A percentile compares a stretch with the other conserved stretches of the same genome.
Evolutionary conservation across 1,140 invertebrate species (phyloP).

Genomic region (Aphidius gifuensis): DNA sequence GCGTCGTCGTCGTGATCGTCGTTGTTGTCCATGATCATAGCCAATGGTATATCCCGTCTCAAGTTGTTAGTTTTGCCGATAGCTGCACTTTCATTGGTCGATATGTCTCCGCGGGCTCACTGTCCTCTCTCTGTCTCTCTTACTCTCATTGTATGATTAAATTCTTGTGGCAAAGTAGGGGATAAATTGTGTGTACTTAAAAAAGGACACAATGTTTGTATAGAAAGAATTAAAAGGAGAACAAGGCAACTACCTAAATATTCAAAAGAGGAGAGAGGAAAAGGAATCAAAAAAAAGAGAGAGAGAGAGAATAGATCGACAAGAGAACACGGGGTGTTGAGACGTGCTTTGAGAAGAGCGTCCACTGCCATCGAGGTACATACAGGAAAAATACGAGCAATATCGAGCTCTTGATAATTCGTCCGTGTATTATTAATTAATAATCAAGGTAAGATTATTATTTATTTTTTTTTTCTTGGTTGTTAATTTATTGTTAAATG

Average conservation of each 20-base stretch:
- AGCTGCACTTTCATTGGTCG: slow-evolving; percentile 23
- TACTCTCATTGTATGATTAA: slow-evolving; percentile 13
- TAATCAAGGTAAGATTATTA: slow-evolving; percentile 23
- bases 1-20: slow-evolving; percentile 8
- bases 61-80: slow-evolving; percentile 20
- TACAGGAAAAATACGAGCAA: slow-evolving; percentile 18
- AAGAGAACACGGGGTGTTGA: not conserved
- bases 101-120: slow-evolving; percentile 26
- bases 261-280: slow-evolving; percentile 12
- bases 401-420: slow-evolving; percentile 20
- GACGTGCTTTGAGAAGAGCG: slow-evolving; percentile 24
- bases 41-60: slow-evolving; percentile 24
- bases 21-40: not conserved
- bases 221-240: too few species aligned
- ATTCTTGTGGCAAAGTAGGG: slow-evolving; percentile 12
- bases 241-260: too few species aligned
- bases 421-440: slow-evolving; percentile 5
- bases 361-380: slow-evolving; percentile 31
- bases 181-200: not conserved
- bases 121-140: slow-evolving; percentile 10
- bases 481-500: too few species aligned
- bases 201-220: too few species aligned
- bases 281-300: slow-evolving; percentile 18
- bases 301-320: not conserved
- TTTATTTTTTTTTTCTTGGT: not conserved